phyloP scores from a whole-genome alignment of 2,888 invertebrate genomes.

The Vannuccia rotundouncinata region DNA sequence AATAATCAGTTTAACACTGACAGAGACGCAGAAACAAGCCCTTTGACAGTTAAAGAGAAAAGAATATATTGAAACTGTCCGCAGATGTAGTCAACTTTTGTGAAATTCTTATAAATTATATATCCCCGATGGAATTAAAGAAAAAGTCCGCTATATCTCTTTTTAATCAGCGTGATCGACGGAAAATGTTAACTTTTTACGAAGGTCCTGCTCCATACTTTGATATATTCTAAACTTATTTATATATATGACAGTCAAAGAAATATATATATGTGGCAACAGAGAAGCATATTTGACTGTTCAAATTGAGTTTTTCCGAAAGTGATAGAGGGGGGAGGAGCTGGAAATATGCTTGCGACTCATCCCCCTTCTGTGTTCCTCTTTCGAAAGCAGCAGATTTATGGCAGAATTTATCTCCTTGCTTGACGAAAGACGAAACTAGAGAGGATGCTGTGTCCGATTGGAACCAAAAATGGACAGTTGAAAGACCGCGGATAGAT shows the following conservation, averaged over 20 bases:
- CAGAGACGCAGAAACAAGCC: background rate
- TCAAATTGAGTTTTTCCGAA: background rate
- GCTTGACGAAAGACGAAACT: background rate
- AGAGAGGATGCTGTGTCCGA: background rate
- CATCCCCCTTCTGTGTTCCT: background rate
- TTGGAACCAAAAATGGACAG: background rate
- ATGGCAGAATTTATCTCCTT: background rate
- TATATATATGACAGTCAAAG: too few relatives aligned
- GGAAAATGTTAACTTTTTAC: background rate
- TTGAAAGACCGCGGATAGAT: background rate
- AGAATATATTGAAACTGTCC: background rate
- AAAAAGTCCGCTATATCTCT: background rate
- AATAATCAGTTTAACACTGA: background rate
- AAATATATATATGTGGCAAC: too few relatives aligned
- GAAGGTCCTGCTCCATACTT: too few relatives aligned
- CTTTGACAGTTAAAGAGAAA: slow-evolving; percentile 13
- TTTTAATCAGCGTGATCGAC: background rate
- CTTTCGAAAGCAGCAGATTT: background rate
- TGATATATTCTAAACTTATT: too few relatives aligned
- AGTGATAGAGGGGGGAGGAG: too few relatives aligned
- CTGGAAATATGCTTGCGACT: too few relatives aligned
- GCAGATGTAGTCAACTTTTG: background rate
- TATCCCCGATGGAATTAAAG: background rate
- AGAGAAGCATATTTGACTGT: background rate
- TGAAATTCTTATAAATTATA: slow-evolving; percentile 1